phyloP scores from a whole-genome alignment of 2,888 invertebrate genomes.

The Heliconius ismenius region DNA sequence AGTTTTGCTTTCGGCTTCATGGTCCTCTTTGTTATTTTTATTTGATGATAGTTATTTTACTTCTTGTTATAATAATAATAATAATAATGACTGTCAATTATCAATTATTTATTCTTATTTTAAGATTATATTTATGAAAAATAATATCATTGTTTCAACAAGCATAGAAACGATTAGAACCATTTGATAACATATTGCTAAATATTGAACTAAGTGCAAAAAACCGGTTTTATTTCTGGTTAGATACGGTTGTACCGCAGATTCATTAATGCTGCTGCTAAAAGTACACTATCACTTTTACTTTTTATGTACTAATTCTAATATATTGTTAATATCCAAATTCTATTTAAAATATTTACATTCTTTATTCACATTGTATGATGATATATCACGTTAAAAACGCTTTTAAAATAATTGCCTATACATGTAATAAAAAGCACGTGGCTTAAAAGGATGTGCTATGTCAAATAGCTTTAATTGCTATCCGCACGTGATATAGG shows the following conservation, averaged over 20 bases:
- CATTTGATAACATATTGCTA: slow-evolving; percentile 57
- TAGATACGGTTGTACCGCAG: slow-evolving; percentile 44
- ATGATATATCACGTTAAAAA: too few relatives aligned
- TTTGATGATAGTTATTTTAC: slow-evolving; percentile 72
- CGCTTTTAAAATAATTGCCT: slow-evolving; percentile 9
- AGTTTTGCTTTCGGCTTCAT: slow-evolving; percentile 72
- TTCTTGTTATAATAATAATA: neutral
- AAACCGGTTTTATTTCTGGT: slow-evolving; percentile 62
- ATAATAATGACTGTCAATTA: neutral
- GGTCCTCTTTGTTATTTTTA: slow-evolving; percentile 76
- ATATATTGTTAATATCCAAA: neutral
- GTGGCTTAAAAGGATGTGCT: slow-evolving; percentile 61
- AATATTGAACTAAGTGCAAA: slow-evolving; percentile 65
- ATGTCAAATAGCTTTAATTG: slow-evolving; percentile 65
- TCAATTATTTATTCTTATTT: neutral
- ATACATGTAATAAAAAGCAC: slow-evolving; percentile 47
- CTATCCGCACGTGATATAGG: slow-evolving; percentile 60
- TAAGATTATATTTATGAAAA: neutral
- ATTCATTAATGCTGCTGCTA: slow-evolving; percentile 34
- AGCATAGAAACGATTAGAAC: neutral
- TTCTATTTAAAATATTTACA: neutral
- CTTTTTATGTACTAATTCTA: slow-evolving; percentile 10
- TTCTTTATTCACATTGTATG: neutral
- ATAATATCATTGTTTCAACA: neutral
- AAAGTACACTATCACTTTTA: slow-evolving; percentile 40